A percentile compares a stretch with the other conserved stretches of the same genome.
Evolutionary conservation across 2,888 invertebrate species (phyloP).

Genomic region (Eristalis intricaria): DNA sequence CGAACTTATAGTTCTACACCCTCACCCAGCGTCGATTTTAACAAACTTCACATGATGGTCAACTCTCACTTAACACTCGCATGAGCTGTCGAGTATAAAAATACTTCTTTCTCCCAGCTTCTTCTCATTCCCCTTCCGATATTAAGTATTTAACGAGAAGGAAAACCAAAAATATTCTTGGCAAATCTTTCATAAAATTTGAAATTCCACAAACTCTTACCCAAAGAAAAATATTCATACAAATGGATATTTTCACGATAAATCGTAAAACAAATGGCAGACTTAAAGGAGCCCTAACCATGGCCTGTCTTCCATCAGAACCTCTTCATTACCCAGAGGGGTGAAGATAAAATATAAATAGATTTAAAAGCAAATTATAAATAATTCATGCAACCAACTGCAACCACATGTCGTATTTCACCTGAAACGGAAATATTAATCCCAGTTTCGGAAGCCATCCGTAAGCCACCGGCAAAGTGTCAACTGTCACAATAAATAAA

Average conservation of each 20-base stretch:
- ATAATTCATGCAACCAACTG: conserved; percentile 28
- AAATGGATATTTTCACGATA: background rate
- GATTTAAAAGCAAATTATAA: background rate
- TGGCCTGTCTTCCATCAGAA: background rate
- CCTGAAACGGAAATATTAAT: conserved; percentile 58
- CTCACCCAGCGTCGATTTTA: no score
- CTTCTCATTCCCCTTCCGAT: no score
- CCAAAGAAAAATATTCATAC: background rate
- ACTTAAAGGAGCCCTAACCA: background rate
- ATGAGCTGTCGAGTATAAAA: no score
- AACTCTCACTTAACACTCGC: no score
- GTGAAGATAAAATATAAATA: background rate
- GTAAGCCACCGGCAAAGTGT: conserved; percentile 17
- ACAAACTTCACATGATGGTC: no score
- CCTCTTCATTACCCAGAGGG: background rate
- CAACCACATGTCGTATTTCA: conserved; percentile 28
- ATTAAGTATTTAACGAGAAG: background rate
- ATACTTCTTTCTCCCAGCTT: no score
- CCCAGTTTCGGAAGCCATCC: conserved; percentile 54
- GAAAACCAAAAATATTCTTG: background rate
- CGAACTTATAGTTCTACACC: no score
- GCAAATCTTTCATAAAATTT: background rate
- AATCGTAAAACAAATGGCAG: background rate
- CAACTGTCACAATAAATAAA: conserved; percentile 50
- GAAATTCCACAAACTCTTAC: background rate